Percentiles rank a stretch among this genome's conserved stretches.
phyloP scores from a whole-genome alignment of 2,113 vertebrate genomes.

The Megaleporinus macrocephalus region DNA sequence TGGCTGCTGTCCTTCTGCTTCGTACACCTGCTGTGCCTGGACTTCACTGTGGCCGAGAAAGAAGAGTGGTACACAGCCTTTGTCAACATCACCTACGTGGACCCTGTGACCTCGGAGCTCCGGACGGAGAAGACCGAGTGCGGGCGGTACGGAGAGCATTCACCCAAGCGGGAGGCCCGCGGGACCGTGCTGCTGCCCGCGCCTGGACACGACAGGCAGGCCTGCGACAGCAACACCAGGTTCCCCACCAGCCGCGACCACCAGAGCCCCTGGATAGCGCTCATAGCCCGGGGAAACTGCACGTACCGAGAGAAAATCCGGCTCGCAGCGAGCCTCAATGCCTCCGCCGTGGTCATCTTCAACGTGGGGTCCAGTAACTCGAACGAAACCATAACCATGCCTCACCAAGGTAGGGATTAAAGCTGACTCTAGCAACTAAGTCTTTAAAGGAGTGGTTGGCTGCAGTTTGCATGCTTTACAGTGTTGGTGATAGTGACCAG shows the following conservation, averaged over 20 bases:
- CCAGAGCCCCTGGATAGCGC: slow-evolving; percentile 87
- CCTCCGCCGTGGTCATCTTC: slow-evolving; percentile 93
- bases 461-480: too few relatives aligned
- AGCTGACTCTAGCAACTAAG: neutral
- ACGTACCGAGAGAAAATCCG: slow-evolving; percentile 92
- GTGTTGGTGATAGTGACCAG: too few relatives aligned
- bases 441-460: too few relatives aligned
- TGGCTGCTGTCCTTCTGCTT: slow-evolving; percentile 97
- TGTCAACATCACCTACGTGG: slow-evolving; percentile 94
- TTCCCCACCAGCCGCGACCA: slow-evolving; percentile 53
- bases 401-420: slow-evolving; percentile 86
- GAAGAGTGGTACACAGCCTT: slow-evolving; percentile 99
- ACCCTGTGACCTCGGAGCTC: slow-evolving; percentile 81
- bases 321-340: slow-evolving; percentile 87
- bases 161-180: slow-evolving; percentile 90
- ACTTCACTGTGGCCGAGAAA: slow-evolving; percentile 97
- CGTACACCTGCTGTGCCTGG: slow-evolving; percentile 94
- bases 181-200: slow-evolving; percentile 85
- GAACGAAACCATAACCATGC: slow-evolving; percentile 96
- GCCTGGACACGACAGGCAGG: slow-evolving; percentile 80
- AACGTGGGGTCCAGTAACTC: slow-evolving; percentile 85
- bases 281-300: slow-evolving; percentile 92
- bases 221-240: slow-evolving; percentile 85
- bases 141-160: slow-evolving; percentile 96
- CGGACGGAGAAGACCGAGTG: slow-evolving; percentile 92